A percentile compares a stretch with the other conserved stretches of the same genome.
Conservation (phyloP, 2,888 invertebrate genomes). For the Sisyra nigra region DNA sequence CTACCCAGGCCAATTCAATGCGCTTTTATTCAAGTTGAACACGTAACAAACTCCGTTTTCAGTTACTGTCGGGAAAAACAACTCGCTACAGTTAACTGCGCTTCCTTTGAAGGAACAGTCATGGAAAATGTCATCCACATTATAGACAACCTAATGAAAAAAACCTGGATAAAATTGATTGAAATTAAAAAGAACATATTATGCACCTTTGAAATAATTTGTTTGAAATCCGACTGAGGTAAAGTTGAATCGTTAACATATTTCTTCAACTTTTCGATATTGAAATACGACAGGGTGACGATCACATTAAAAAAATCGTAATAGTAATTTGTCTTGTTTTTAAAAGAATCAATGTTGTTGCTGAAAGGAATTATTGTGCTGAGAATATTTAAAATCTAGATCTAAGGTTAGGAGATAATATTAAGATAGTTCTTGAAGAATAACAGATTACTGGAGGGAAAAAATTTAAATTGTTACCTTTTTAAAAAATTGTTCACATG, state of each 20-base stretch:
- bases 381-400: too few species aligned
- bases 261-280: slow-evolving; percentile 18
- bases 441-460: too few species aligned
- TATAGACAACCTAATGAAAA: slow-evolving; percentile 33
- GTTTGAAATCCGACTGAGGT: slow-evolving; percentile 13
- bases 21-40: slow-evolving; percentile 48
- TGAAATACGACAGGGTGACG: slow-evolving; percentile 27
- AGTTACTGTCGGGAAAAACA: slow-evolving; percentile 50
- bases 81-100: slow-evolving; percentile 41
- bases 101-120: slow-evolving; percentile 54
- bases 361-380: neutral
- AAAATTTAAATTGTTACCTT: too few species aligned
- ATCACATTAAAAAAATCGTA: slow-evolving; percentile 24
- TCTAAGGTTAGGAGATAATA: too few species aligned
- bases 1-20: slow-evolving; percentile 38
- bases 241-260: slow-evolving; percentile 15
- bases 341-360: neutral
- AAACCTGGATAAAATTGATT: slow-evolving; percentile 15
- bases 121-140: slow-evolving; percentile 41
- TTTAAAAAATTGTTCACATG: slow-evolving; percentile 17
- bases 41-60: slow-evolving; percentile 60
- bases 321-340: neutral
- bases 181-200: slow-evolving; percentile 11
- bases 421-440: too few species aligned
- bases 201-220: slow-evolving; percentile 18